A percentile compares a stretch with the other conserved stretches of the same genome.
phyloP scores from a whole-genome alignment of 2,113 vertebrate species.

The Grammomys surdaster region DNA sequence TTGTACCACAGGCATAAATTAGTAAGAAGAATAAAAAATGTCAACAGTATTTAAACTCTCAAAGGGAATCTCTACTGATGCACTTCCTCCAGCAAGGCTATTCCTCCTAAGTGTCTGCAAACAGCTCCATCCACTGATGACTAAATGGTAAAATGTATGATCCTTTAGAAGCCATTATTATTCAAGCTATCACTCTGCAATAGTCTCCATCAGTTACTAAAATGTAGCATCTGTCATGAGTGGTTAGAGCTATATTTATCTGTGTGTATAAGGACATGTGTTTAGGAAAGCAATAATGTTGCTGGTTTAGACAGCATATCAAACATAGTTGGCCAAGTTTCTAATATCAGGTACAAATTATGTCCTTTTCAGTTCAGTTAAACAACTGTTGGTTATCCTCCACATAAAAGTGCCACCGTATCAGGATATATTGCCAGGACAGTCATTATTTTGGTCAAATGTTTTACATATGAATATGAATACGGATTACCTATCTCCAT shows the following conservation, averaged over 20 bases:
- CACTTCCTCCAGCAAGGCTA: background rate
- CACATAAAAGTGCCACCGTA: background rate
- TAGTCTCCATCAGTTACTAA: background rate
- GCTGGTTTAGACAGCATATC: background rate
- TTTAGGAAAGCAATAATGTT: background rate
- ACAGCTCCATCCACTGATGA: background rate
- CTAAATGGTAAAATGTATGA: background rate
- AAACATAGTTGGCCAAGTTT: background rate
- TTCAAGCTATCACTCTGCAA: background rate
- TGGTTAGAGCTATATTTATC: background rate
- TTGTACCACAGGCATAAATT: background rate
- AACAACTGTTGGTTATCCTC: background rate
- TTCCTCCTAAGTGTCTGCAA: background rate
- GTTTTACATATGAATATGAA: background rate
- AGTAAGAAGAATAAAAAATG: background rate
- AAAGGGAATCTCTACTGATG: background rate
- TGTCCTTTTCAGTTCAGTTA: background rate
- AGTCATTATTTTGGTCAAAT: background rate
- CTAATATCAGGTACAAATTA: background rate
- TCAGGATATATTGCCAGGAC: background rate
- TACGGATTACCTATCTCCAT: background rate
- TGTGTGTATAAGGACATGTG: background rate
- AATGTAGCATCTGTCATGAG: background rate
- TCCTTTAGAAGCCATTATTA: background rate
- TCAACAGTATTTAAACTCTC: background rate